Evolutionary conservation across 2,113 vertebrate genomes (phyloP).

Genomic region (Gymnogyps californianus): DNA sequence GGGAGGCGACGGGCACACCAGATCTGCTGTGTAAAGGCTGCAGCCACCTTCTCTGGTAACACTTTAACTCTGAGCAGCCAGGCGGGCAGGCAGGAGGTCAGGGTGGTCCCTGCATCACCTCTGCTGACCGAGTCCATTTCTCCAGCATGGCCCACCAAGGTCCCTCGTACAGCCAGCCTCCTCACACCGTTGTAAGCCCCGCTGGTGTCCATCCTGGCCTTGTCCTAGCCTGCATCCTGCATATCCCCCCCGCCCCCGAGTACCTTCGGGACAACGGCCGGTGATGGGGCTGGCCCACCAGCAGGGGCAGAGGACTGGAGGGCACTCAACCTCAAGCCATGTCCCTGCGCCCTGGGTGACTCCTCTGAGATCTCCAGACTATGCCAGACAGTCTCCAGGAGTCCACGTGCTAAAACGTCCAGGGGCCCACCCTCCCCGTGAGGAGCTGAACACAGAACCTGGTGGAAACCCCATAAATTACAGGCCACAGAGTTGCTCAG

Average conservation of each 20-base stretch:
- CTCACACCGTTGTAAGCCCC: background rate
- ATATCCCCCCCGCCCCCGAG: background rate
- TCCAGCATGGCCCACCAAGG: background rate
- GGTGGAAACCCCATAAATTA: background rate
- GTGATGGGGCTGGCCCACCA: background rate
- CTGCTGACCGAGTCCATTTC: background rate
- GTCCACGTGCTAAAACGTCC: background rate
- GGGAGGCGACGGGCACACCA: rapidly evolving
- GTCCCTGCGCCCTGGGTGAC: background rate
- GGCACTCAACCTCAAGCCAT: background rate
- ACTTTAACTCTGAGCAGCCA: background rate
- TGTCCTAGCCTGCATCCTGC: background rate
- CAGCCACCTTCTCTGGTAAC: background rate
- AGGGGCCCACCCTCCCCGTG: rapidly evolving
- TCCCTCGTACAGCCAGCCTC: background rate
- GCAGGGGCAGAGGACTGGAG: background rate
- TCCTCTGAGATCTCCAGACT: background rate
- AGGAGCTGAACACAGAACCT: background rate
- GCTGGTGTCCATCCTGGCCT: rapidly evolving
- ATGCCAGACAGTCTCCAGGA: background rate
- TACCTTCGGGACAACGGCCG: background rate
- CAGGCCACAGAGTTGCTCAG: background rate
- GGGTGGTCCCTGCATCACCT: background rate
- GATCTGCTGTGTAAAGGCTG: background rate
- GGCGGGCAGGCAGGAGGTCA: background rate